Percentiles rank a stretch among this genome's conserved stretches.
These are phyloP conservation scores for Seira ritae DNA, from an alignment of 2,888 invertebrate genomes.

Conservation along the genomic window DNA sequence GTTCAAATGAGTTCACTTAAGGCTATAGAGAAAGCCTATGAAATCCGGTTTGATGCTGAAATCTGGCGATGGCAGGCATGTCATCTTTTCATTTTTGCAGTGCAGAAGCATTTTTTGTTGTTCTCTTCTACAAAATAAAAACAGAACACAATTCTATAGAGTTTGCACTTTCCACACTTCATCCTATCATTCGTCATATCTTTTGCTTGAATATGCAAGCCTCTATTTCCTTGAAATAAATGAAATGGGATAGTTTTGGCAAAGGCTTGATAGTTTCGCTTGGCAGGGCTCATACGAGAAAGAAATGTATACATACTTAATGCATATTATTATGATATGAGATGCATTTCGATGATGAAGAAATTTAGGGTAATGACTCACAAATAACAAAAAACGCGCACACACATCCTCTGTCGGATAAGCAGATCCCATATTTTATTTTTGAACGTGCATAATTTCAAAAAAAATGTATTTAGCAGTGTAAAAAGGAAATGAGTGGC, in stretches of 20 bases:
- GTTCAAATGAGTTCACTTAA: background rate
- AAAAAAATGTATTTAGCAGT: background rate
- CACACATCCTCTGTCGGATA: background rate
- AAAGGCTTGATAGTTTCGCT: background rate
- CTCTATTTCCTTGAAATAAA: background rate
- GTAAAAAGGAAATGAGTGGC: background rate
- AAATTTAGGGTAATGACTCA: slow-evolving; percentile 57
- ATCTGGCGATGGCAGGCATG: too few relatives aligned
- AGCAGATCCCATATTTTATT: background rate
- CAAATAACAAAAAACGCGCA: background rate
- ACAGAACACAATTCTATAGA: background rate
- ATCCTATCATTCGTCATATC: background rate
- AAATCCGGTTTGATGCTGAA: too few relatives aligned
- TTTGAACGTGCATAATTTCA: background rate
- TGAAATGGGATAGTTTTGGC: background rate
- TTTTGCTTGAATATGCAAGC: background rate
- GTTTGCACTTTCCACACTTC: background rate
- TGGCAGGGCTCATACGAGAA: background rate
- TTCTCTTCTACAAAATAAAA: background rate
- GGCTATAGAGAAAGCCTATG: background rate
- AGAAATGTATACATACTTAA: background rate
- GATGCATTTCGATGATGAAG: background rate
- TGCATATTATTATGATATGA: background rate
- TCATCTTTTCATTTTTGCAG: too few relatives aligned
- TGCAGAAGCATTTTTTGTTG: background rate